Evolutionary conservation across 2,113 vertebrate species (phyloP).

Genomic region (Megaleporinus macrocephalus): DNA sequence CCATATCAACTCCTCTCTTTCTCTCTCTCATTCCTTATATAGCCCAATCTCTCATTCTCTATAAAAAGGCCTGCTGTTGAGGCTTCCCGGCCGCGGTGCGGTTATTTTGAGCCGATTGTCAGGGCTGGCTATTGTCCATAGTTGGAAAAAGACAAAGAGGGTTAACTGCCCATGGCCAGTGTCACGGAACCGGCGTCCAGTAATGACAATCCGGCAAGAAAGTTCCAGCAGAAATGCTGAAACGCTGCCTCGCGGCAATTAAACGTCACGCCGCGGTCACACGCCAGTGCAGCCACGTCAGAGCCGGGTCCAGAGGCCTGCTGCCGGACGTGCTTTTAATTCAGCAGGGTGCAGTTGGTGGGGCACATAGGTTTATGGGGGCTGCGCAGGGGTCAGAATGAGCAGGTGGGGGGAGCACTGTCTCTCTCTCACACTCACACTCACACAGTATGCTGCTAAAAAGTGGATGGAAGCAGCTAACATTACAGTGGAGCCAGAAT

Average conservation of each 20-base stretch:
- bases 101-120: slow-evolving; percentile 72
- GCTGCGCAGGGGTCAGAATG: not conserved
- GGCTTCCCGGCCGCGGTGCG: slow-evolving; percentile 58
- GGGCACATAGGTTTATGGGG: not conserved
- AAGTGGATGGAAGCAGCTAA: no score
- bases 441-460: no score
- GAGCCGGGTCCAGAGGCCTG: not conserved
- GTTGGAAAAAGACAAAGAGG: slow-evolving; percentile 47
- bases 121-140: slow-evolving; percentile 65
- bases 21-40: slow-evolving; percentile 63
- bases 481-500: no score
- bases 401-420: not conserved
- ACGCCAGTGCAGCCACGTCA: slow-evolving; percentile 1
- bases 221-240: not conserved
- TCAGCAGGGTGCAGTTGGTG: not conserved
- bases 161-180: slow-evolving; percentile 35
- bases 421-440: not conserved
- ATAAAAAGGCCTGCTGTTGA: slow-evolving; percentile 62
- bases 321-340: not conserved
- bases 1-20: slow-evolving; percentile 4
- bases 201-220: not conserved
- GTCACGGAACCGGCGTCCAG: not conserved
- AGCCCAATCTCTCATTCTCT: slow-evolving; percentile 67
- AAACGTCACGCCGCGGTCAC: slow-evolving; percentile 5
- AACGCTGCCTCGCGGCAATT: not conserved